Percentiles rank a stretch among this genome's conserved stretches.
Conservation (phyloP, 2,797 vertebrate genomes). For the Helarctos malayanus region DNA sequence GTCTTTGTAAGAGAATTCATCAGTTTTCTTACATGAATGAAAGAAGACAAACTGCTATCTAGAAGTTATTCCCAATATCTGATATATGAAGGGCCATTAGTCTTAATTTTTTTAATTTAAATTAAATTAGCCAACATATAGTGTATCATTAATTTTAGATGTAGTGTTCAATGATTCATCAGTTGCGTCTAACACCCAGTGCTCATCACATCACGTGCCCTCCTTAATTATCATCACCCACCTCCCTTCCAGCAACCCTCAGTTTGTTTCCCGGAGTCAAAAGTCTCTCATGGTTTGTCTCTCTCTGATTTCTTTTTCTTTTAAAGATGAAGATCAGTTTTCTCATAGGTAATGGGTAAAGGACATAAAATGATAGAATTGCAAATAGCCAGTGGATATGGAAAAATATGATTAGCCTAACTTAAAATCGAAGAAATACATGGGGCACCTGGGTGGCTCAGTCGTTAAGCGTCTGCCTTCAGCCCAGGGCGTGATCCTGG, state of each 20-base stretch:
- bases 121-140: too few species aligned
- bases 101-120: not conserved
- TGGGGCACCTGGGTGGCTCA: too few species aligned
- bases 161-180: too few species aligned
- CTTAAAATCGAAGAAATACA: not conserved
- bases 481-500: too few species aligned
- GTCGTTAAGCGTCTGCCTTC: too few species aligned
- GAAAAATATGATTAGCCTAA: not conserved
- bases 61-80: not conserved
- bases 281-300: too few species aligned
- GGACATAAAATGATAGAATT: not conserved
- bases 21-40: not conserved
- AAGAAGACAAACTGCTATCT: not conserved
- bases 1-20: not conserved
- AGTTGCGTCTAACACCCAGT: too few species aligned
- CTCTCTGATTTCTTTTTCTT: not conserved
- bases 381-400: not conserved
- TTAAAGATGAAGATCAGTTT: not conserved
- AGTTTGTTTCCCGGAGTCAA: too few species aligned
- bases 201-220: too few species aligned
- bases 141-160: too few species aligned
- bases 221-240: too few species aligned
- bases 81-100: not conserved
- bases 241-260: too few species aligned
- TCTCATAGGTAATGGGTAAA: not conserved